Base-by-base conservation (phyloP, 2,113 vertebrate species). In the Arenaria interpres region DNA sequence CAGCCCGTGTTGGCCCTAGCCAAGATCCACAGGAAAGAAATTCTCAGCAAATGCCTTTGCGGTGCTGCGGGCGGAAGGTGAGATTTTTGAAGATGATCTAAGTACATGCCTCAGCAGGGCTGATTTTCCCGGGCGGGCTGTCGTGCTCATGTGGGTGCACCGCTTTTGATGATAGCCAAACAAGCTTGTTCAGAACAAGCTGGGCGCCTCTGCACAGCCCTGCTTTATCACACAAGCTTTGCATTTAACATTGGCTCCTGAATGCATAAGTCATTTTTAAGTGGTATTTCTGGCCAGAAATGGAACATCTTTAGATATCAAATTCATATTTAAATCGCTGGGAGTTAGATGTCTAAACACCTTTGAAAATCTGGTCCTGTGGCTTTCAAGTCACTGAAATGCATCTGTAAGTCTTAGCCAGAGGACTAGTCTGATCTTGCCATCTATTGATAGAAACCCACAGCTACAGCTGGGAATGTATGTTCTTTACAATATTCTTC, bases 351-450 rank as follows among this genome's bases (percentile, higher is more conserved):
- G 32, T 57, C 25, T 74, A 37, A 93, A 79, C n/a, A 69, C n/a
- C 32, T 90, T 85, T 50, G 75, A 90, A 90, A 94, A 95, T 79
- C 78, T 80, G 30, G 37, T 77, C 37, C 37, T 54, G 14, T 73
- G 71, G 35, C 48, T 93, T 94, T 74, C 78, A 86, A 80, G 80
- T 54, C 25, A 30, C 45, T 28, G 7, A 83, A 93, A 67, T 16
- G 20, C 16, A 15, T 57, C 37, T 43, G 27, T 57, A 76, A 50
- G 14, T 50, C 67, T 69, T 37, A 88, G 45, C 37, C 25, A 50
- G 66, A 96, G 50, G 41, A 76, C 67, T 80, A 45, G 85, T 63
- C 59, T 80, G 59, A 88, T 85, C 72, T 94, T 95, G 78, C 81
- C 85, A 93, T 24, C 63, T 80, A 76, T 39, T 77, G 71, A 88